A percentile compares a stretch with the other conserved stretches of the same genome.
Evolutionary conservation across 2,797 vertebrate species (phyloP).

Genomic region (Megaceryle alcyon): DNA sequence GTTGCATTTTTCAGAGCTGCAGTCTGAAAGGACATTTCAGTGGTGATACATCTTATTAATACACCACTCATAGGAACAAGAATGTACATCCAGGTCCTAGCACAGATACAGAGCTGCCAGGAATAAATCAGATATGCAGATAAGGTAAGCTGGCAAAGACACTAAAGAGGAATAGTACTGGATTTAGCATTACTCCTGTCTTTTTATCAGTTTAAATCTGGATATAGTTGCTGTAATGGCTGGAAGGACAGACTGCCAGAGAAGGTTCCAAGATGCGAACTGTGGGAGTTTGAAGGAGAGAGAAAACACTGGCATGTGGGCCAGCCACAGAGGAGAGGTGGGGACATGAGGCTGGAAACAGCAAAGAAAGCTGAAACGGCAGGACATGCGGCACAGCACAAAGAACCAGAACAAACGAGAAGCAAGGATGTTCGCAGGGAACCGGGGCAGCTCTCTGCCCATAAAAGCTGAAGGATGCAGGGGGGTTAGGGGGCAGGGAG

Average conservation of each 20-base stretch:
- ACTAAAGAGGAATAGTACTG: not conserved
- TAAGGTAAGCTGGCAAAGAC: conserved; percentile 27
- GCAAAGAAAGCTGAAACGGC: not conserved
- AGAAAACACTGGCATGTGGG: not conserved
- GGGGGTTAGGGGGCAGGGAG: not conserved
- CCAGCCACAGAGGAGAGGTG: not conserved
- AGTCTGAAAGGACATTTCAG: not conserved
- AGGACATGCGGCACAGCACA: not conserved
- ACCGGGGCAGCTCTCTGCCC: not conserved
- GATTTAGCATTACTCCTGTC: not conserved
- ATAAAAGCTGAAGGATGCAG: not conserved
- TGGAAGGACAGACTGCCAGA: conserved; percentile 30
- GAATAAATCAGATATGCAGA: conserved; percentile 57
- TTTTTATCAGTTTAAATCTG: conserved; percentile 25
- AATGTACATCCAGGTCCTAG: conserved; percentile 10
- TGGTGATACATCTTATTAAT: conserved; percentile 27
- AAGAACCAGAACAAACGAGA: not conserved
- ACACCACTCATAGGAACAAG: not conserved
- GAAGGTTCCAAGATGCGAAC: conserved; percentile 11
- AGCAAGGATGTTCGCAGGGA: not conserved
- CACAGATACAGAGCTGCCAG: conserved; percentile 34
- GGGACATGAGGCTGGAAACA: not conserved
- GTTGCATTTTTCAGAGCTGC: not conserved
- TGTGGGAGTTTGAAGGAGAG: not conserved
- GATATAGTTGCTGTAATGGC: conserved; percentile 6